These are phyloP conservation scores for Sorex araneus DNA, from an alignment of 2,113 vertebrate species.

Conservation along the genomic window DNA sequence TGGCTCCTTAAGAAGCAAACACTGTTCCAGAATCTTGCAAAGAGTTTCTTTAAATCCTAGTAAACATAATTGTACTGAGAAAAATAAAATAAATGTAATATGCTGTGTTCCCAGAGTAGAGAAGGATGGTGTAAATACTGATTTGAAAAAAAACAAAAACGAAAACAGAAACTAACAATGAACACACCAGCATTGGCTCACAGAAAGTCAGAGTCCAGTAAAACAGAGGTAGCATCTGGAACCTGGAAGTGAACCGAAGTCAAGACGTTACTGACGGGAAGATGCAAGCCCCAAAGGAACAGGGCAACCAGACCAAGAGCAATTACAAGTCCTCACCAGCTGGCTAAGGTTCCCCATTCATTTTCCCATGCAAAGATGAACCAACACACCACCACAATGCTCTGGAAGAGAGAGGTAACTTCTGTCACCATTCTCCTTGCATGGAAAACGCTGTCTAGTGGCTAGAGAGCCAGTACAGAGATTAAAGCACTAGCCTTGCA, in stretches of 20 bases:
- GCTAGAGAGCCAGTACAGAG: too few relatives aligned
- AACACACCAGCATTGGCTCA: background rate
- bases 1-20: background rate
- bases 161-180: background rate
- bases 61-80: background rate
- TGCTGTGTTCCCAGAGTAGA: background rate
- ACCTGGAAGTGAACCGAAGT: background rate
- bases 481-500: background rate
- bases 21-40: too few relatives aligned
- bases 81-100: conserved; percentile 2
- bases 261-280: too few relatives aligned
- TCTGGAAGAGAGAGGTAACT: background rate
- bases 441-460: background rate
- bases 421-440: background rate
- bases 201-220: background rate
- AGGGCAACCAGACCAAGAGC: background rate
- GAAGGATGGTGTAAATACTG: background rate
- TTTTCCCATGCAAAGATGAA: background rate
- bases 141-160: background rate
- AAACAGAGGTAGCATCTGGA: background rate
- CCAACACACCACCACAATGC: background rate
- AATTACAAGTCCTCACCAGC: background rate
- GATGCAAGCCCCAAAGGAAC: background rate
- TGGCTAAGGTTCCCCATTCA: background rate
- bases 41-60: background rate